Conservation (phyloP, 2,113 vertebrate genomes). For the Pelecanoides urinatrix region DNA sequence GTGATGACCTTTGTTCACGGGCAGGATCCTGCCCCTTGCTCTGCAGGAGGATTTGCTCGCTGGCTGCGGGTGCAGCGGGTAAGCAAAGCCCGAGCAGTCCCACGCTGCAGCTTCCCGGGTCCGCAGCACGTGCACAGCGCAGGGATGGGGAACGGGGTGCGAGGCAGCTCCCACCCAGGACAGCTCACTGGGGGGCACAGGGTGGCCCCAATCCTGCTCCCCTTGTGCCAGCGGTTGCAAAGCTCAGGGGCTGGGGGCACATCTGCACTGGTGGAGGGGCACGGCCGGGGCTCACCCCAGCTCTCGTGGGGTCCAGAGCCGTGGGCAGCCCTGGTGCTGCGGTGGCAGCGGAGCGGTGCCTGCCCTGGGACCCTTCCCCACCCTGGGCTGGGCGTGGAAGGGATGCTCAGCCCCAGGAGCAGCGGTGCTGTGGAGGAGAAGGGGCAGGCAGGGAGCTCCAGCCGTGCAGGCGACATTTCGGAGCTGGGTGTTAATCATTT, state of each 20-base stretch:
- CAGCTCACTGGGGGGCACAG: background rate
- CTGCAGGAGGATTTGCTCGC: background rate
- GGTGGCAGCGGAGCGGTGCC: background rate
- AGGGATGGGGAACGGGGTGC: rapidly evolving
- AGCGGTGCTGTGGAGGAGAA: background rate
- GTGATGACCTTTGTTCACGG: background rate
- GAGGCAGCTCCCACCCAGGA: background rate
- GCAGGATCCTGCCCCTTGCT: background rate
- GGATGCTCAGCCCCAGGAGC: background rate
- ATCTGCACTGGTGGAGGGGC: background rate
- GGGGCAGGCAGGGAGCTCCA: background rate
- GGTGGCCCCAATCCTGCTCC: background rate
- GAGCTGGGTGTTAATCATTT: background rate
- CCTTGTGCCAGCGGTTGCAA: background rate
- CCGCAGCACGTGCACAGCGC: background rate
- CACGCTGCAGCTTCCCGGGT: background rate
- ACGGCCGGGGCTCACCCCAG: rapidly evolving
- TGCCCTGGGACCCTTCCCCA: background rate
- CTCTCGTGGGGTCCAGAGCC: background rate
- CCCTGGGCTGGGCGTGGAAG: background rate
- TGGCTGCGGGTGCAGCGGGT: background rate
- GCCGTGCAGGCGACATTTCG: background rate
- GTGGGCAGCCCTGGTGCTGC: background rate
- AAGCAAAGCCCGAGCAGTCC: background rate
- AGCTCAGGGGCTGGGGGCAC: too few relatives aligned